Conservation (phyloP, 2,888 invertebrate species). For the Leptopilina syphax region DNA sequence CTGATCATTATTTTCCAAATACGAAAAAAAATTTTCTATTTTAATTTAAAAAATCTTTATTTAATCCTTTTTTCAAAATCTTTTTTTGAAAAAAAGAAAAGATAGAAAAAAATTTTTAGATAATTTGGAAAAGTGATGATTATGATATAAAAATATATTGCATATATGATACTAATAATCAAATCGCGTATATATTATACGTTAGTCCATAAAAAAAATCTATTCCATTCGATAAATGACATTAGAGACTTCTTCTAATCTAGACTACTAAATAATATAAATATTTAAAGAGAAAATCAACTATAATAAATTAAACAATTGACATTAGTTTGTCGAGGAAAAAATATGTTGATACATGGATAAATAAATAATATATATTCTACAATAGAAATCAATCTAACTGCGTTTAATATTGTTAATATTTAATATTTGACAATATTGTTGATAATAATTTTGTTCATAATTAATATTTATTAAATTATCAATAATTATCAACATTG, state of each 20-base stretch:
- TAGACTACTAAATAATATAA: not conserved
- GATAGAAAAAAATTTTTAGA: not conserved
- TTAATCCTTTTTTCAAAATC: too few species aligned
- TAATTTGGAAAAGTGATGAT: too few species aligned
- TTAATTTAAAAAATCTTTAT: too few species aligned
- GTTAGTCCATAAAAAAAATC: not conserved
- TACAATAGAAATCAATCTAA: not conserved
- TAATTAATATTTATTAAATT: too few species aligned
- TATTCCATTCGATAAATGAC: slow-evolving; percentile 14
- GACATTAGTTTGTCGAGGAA: slow-evolving; percentile 11
- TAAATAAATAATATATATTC: slow-evolving; percentile 26
- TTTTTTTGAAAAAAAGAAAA: not conserved
- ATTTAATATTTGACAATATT: not conserved
- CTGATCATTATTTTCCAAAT: too few species aligned
- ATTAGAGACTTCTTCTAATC: not conserved
- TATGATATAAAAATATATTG: not conserved
- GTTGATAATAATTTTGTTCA: too few species aligned
- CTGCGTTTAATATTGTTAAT: slow-evolving; percentile 3
- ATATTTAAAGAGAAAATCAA: not conserved
- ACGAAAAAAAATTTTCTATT: too few species aligned
- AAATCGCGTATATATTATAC: slow-evolving; percentile 32
- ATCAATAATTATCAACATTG: too few species aligned
- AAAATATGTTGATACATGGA: slow-evolving; percentile 18
- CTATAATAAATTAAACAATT: not conserved
- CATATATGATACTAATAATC: slow-evolving; percentile 2